Evolutionary conservation across 1,140 invertebrate genomes (phyloP), one percentile per base, ranked within the genome.

Genomic region (Xylocopa sonorina): DNA sequence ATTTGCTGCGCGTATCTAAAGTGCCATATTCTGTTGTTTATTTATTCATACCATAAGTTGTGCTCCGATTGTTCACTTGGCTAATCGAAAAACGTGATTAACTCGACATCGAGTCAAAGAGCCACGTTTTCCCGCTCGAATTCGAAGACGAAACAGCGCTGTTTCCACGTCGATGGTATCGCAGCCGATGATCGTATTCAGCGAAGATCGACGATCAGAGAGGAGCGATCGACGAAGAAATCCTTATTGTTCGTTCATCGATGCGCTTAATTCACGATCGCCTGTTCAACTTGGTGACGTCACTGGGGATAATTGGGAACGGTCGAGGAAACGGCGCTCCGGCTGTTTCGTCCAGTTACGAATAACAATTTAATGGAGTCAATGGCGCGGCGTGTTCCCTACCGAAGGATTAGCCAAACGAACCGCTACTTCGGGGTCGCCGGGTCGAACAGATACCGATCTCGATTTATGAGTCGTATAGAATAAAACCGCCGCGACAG

Each of bases 401-500:
- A 43, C 67, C 2, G 7, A 27, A 66, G 60, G 68, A 64, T 58
- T 57, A 72, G 38, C 58, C 78, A 82, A 82, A 84, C 55, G 66
- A 87, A 88, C 84, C 88, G 85, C 84, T 89, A 87, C 82, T 74
- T 82, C 71, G 38, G 21, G 84, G 79, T 89, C 88, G 73, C 60
- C 71, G 83, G 88, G 88, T 88, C 88, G 85, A 75, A 73, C 82
- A 83, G 88, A 90, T 87, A 90, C 84, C 75, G 81, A 90, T 90
- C 86, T 87, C 86, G 84, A 90, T 90, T 91, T 88, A 88, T 82
- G 76, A 73, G 71, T 68, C 46, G 78, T 57, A 55, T 67, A 85
- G 82, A 50, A n/a, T n/a, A n/a, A 58, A 78, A 78, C 64, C 48
- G 14, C 60, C 38, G 55, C 50, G 79, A 72, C 74, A 74, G 74